Evolutionary conservation across 2,888 invertebrate species (phyloP), one percentile per base, ranked within the genome.

Genomic region (Spodoptera exigua): DNA sequence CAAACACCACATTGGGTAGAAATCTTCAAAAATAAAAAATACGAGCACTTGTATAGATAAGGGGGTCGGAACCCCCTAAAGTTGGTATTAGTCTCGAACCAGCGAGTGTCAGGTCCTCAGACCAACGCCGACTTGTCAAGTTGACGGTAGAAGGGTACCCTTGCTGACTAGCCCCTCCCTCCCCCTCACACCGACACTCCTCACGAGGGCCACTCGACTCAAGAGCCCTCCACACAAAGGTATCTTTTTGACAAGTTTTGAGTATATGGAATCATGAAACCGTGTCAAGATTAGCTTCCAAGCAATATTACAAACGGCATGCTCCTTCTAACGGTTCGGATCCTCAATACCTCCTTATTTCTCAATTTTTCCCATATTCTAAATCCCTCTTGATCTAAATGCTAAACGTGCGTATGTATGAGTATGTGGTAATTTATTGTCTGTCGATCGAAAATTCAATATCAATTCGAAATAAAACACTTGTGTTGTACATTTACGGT

Each of bases 41-140:
- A 16, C 12, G n/a, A 12, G 9, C 36, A 39, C 14, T 11, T 1
- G 10, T 48, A 49, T 56, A 89, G 92, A 92, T 92, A 92, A 92
- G 81, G 79, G 65, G 64, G 34, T 7, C 27, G 10, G 17, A 21
- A 61, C 54, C 59, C 69, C 69, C 81, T 91, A 91, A 93, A 93
- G 91, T 89, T 89, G 89, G 89, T 89, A 79, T 83, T 82, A 88
- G 93, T 93, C 93, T 93, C 93, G 93, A 93, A 93, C 90, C 92
- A 67, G 61, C 75, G 53, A 55, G 71, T 67, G 64, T 72, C 72
- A 78, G 88, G 84, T 79, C 84, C 78, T 81, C 64, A 81, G 82
- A 89, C 92, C 84, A 83, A 84, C 84, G 84, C 86, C 89, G 88
- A 90, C 92, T 92, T 87, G 84, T 93, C 91, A 89, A 93, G 93